Evolutionary conservation across 1,140 invertebrate genomes (phyloP), one percentile per base, ranked within the genome.

Genomic region (Globodera ellingtonae): DNA sequence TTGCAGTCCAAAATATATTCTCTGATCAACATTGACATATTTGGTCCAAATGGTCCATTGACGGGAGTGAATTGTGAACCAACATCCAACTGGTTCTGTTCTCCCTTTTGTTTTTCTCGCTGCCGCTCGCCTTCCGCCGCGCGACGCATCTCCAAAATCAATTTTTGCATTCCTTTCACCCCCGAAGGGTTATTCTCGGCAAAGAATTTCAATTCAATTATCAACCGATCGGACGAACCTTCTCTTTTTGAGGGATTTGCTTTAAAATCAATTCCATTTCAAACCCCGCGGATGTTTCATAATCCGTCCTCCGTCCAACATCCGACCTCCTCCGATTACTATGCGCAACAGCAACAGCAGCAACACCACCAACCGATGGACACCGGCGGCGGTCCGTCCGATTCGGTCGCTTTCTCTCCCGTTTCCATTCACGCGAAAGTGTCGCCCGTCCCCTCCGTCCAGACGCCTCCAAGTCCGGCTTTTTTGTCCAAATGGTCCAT

Each of bases 241-340:
- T 70, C 67, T 21, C 35, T 70, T 70, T 18, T 18, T 18, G 18
- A 70, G 10, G 35, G 21, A 70, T 70, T 44, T 35, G 35, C 35
- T 70, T 44, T 13, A 67, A 67, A 21, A 44, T 70, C 67, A 4
- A 18, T 70, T 70, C 0, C 0, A 9, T 35, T 70, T 70, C 59
- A 65, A 65, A 65, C 13, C 46, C 67, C 5, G 24, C 67, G 13
- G 4, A 70, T 70, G 67, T 70, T 70, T 70, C 56, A 62, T 18
- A 62, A 62, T 62, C 15, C 56, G 56, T 70, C 67, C 67, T 70
- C 67, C 67, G 67, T 47, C 24, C 67, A 70, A 35, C 67, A 70
- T 4, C 67, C 56, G 13, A 15, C 56, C 6, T 62, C 56, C 18
- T 13, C 56, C 56, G 56, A 62, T 62, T 62, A 62, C 18, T 62